A percentile compares a stretch with the other conserved stretches of the same genome.
Conservation (phyloP, 2,888 invertebrate genomes). For the Alviniconcha strummeri region DNA sequence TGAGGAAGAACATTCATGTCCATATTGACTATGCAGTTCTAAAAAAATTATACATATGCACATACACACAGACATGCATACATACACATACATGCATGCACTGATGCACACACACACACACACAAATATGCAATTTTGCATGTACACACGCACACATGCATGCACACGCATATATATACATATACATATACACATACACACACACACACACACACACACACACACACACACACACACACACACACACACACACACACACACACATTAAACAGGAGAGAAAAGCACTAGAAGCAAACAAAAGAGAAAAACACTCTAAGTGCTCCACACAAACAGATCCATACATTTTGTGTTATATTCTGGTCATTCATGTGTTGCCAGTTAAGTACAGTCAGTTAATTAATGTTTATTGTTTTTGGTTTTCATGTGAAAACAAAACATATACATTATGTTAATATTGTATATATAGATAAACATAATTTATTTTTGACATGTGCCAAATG, state of each 20-base stretch:
- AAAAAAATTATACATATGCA: neutral
- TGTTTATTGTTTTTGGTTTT: no score
- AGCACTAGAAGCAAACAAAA: no score
- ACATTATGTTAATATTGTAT: no score
- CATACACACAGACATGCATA: neutral
- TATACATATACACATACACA: neutral
- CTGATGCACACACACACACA: neutral
- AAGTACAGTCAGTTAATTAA: no score
- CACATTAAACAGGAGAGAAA: neutral
- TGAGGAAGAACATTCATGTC: no score
- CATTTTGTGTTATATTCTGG: no score
- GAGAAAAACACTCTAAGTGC: no score
- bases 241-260: slow-evolving; percentile 1
- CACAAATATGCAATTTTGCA: neutral
- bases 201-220: slow-evolving; percentile 7
- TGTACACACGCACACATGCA: neutral
- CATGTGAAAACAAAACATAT: no score
- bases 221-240: neutral
- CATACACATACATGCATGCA: neutral
- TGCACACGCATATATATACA: neutral
- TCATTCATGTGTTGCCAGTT: no score
- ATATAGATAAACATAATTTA: no score
- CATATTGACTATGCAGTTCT: neutral
- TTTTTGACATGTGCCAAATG: no score
- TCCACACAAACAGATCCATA: no score